Evolutionary conservation across 2,113 vertebrate species (phyloP), one percentile per base, ranked within the genome.

Genomic region (Cynopterus brachyotis): DNA sequence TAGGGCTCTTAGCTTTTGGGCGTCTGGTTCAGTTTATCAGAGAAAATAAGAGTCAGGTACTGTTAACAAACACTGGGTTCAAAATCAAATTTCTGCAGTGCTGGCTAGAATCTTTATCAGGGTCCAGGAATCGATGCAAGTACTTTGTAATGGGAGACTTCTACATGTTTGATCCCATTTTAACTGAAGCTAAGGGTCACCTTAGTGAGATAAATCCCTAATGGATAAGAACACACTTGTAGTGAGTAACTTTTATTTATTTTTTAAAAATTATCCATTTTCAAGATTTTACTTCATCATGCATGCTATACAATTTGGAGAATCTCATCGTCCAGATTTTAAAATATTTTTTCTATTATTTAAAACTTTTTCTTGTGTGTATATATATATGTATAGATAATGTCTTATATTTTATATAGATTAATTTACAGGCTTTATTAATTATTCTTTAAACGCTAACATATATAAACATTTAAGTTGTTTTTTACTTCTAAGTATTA

Each of bases 401-500:
- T 19, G 55, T 89, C 60, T 96, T 69, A 83, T 59, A 53, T 95
- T 30, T 91, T 76, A 80, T 81, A 62, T 22, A 82, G 37, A 62
- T 62, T 62, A 30, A 62, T 64, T 96, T 79, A 78, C 66, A 50
- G 95, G 24, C 84, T 66, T 85, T 78, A 70, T 66, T 75, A 62
- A 59, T 79, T 57, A 64, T 57, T 94, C 16, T 88, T n/a, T 42
- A 87, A 96, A 94, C 50, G 17, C 37, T 76, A 35, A 16, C n/a
- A 20, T 53, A 50, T 4, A 50, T 2, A 75, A 12, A 59, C 0
- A 70, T 91, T 42, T 92, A 90, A 64, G 8, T 82, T 85, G 37
- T 10, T 92, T 91, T 90, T 83, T 13, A 75, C 26, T 90, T 92
- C 64, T 96, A 11, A 82, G 13, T 75, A 69, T 79, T 91, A 72